Percentiles rank a stretch among this genome's conserved stretches.
Evolutionary conservation across 1,140 invertebrate species (phyloP).

Genomic region (Holcopasites calliopsidis): DNA sequence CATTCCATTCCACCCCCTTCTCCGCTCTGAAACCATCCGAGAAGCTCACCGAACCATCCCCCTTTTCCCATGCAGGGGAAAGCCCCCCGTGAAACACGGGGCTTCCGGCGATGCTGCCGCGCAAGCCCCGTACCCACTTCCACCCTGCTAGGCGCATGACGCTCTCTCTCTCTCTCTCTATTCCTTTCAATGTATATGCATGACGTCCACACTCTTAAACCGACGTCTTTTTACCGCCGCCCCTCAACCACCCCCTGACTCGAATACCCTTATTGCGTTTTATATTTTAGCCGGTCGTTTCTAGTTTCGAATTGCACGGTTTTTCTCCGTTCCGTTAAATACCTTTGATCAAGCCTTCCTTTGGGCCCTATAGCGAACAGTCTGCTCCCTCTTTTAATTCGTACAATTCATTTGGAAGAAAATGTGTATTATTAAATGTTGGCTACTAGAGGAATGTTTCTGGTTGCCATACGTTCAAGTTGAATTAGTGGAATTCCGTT

Average conservation of each 20-base stretch:
- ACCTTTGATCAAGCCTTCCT: conserved; percentile 27
- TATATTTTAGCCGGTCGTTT: conserved; percentile 71
- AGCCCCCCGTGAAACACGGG: conserved; percentile 70
- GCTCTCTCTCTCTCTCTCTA: conserved; percentile 55
- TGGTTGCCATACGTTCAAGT: too few relatives aligned
- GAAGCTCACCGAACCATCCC: conserved; percentile 56
- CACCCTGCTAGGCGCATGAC: conserved; percentile 56
- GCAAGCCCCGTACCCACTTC: conserved; percentile 72
- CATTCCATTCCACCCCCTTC: conserved; percentile 70
- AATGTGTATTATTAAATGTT: too few relatives aligned
- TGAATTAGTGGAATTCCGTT: too few relatives aligned
- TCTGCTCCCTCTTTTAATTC: not conserved
- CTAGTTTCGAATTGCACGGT: conserved; percentile 52
- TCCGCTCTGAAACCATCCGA: conserved; percentile 48
- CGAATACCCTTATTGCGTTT: conserved; percentile 76
- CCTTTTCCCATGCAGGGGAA: conserved; percentile 49
- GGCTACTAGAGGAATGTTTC: too few relatives aligned
- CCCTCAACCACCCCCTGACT: conserved; percentile 44
- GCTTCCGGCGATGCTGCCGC: conserved; percentile 69
- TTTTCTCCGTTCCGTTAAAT: conserved; percentile 28
- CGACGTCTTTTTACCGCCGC: conserved; percentile 43
- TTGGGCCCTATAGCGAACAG: not conserved
- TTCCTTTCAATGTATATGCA: conserved; percentile 71
- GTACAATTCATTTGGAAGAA: too few relatives aligned
- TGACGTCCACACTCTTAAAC: conserved; percentile 55